Evolutionary conservation across 2,888 invertebrate genomes (phyloP).

Genomic region (Iselma pallidipennis): DNA sequence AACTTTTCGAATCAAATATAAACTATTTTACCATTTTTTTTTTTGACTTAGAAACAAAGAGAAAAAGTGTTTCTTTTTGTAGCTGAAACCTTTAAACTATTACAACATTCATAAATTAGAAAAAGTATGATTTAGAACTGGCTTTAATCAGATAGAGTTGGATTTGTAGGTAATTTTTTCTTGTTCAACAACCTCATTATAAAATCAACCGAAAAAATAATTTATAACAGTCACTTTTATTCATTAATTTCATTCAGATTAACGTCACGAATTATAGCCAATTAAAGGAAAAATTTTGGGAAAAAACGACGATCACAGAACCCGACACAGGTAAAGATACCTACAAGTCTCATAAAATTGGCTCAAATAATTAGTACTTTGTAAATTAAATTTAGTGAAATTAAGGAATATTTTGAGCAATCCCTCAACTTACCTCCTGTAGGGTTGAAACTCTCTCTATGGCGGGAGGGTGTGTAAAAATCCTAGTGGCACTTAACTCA

Average conservation of each 20-base stretch:
- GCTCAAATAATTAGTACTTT: slow-evolving; percentile 5
- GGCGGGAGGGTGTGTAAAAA: background rate
- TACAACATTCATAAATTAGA: slow-evolving; percentile 6
- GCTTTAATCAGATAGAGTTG: background rate
- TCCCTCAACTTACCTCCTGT: background rate
- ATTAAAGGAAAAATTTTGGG: background rate
- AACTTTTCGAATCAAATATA: slow-evolving; percentile 17
- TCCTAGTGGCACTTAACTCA: slow-evolving; percentile 11
- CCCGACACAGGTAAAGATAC: background rate
- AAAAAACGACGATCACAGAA: background rate
- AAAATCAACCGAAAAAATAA: background rate
- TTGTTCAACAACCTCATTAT: background rate
- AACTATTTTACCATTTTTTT: slow-evolving; percentile 1
- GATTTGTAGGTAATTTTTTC: background rate
- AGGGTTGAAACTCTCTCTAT: too few relatives aligned
- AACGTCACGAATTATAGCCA: background rate
- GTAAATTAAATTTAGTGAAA: slow-evolving; percentile 12
- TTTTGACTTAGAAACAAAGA: slow-evolving; percentile 3
- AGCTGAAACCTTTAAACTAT: slow-evolving; percentile 11
- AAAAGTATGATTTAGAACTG: background rate
- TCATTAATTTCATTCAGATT: background rate
- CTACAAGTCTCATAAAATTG: background rate
- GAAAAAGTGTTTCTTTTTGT: background rate
- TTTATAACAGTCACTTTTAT: background rate
- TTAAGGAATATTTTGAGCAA: too few relatives aligned